Conservation (phyloP, 2,113 vertebrate species). For the Phylloscopus trochiloides region DNA sequence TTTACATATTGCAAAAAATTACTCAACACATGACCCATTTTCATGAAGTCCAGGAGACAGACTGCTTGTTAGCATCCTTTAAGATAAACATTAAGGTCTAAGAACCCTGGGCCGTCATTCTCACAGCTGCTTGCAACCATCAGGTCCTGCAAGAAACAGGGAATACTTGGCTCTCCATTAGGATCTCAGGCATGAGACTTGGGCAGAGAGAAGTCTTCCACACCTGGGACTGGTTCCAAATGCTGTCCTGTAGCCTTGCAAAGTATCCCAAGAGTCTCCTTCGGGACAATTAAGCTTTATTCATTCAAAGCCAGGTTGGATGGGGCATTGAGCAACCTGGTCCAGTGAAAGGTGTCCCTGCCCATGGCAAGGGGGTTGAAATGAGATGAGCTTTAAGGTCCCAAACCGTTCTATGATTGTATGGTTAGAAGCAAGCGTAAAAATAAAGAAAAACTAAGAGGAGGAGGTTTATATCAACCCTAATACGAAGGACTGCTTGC, state of each 20-base stretch:
- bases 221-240: neutral
- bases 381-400: neutral
- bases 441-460: neutral
- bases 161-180: neutral
- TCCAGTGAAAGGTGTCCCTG: neutral
- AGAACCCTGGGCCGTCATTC: neutral
- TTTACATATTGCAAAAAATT: neutral
- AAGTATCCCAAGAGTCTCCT: neutral
- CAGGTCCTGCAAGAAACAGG: neutral
- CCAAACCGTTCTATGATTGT: neutral
- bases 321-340: neutral
- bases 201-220: neutral
- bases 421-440: neutral
- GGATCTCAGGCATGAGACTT: neutral
- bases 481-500: neutral
- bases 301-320: neutral
- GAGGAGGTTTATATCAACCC: neutral
- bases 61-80: neutral
- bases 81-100: neutral
- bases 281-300: neutral
- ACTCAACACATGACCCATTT: neutral
- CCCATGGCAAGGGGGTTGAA: neutral
- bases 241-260: neutral
- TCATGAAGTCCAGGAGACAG: neutral
- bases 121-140: neutral